Conservation (phyloP, 37 sponge, comb jelly and placozoan species). For the Amphimedon queenslandica region DNA sequence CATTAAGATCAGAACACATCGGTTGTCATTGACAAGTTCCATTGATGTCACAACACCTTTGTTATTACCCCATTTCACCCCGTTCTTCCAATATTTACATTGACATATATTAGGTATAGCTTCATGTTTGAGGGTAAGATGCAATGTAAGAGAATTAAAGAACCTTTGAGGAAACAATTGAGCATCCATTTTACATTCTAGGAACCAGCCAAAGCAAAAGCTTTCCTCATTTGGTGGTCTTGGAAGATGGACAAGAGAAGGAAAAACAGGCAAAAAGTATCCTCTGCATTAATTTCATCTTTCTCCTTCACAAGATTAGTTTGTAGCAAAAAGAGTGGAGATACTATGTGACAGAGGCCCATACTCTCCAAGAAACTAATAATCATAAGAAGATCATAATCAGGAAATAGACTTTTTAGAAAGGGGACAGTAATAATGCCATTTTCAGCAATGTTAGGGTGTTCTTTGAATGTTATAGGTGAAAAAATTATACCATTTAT, state of each 20-base stretch:
- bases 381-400: not conserved
- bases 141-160: not conserved
- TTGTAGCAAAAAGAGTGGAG: not conserved
- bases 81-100: constrained; percentile 2
- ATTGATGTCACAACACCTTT: not conserved
- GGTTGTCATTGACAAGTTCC: not conserved
- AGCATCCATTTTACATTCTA: not conserved
- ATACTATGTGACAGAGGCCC: not conserved
- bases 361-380: not conserved
- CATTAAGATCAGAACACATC: not conserved
- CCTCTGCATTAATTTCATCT: no score
- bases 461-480: no score
- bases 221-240: not conserved
- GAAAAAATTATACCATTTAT: no score
- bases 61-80: not conserved
- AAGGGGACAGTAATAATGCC: not conserved
- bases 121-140: not conserved
- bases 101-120: not conserved
- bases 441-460: no score
- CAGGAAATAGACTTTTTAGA: not conserved
- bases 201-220: not conserved
- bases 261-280: not conserved
- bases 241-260: not conserved
- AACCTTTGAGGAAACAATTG: not conserved
- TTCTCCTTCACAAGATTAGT: not conserved